phyloP scores from a whole-genome alignment of 2,888 invertebrate species.

The Scaptomyza polygonia region DNA sequence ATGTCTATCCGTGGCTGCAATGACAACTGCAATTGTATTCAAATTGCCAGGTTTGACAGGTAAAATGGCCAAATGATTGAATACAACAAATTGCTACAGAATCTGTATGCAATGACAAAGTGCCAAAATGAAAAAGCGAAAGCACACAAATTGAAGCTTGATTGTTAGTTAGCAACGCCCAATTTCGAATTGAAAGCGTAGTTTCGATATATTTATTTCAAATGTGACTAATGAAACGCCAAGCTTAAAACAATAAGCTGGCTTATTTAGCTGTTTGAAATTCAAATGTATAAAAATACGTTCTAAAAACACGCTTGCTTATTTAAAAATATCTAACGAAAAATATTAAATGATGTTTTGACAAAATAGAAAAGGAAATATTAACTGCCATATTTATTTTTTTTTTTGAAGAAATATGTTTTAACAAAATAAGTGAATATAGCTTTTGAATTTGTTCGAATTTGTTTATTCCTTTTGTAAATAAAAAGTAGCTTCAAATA shows the following conservation, averaged over 20 bases:
- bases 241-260: background rate
- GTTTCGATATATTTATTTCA: background rate
- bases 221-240: background rate
- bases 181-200: conserved; percentile 1
- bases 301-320: too few species aligned
- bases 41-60: conserved; percentile 43
- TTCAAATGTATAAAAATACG: too few species aligned
- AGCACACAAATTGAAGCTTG: conserved; percentile 53
- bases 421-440: too few species aligned
- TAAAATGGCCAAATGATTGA: conserved; percentile 41
- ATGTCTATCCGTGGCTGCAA: conserved; percentile 27
- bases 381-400: too few species aligned
- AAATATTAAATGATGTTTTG: too few species aligned
- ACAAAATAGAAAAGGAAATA: too few species aligned
- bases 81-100: conserved; percentile 44
- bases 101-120: conserved; percentile 55
- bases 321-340: too few species aligned
- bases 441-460: too few species aligned
- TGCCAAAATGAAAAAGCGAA: conserved; percentile 51
- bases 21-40: conserved; percentile 41
- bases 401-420: too few species aligned
- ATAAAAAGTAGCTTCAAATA: background rate
- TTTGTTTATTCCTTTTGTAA: too few species aligned
- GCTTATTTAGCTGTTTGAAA: background rate
- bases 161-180: conserved; percentile 35